These are phyloP conservation scores for Halichondria panicea DNA, from an alignment of 37 sponge, comb jelly and placozoan genomes.

Conservation along the genomic window DNA sequence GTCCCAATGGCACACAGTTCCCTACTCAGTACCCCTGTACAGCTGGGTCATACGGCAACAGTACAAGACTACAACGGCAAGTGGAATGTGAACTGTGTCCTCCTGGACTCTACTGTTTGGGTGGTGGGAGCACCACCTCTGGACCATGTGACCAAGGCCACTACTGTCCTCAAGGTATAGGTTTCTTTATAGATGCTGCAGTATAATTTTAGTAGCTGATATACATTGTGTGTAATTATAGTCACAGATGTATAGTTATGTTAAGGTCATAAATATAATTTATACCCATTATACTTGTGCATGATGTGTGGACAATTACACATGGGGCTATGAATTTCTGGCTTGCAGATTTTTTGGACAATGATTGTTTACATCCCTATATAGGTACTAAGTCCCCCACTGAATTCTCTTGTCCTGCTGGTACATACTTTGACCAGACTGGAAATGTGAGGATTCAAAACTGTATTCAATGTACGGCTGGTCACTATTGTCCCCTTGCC, in stretches of 20 bases:
- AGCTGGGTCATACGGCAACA: background rate
- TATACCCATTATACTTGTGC: no score
- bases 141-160: background rate
- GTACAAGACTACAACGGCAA: constrained; percentile 1
- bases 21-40: constrained; percentile 9
- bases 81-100: background rate
- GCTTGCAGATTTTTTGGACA: no score
- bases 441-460: constrained; percentile 6
- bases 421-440: constrained; percentile 1
- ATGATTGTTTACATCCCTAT: background rate
- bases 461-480: constrained; percentile 7
- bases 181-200: no score
- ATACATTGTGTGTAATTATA: no score
- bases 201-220: no score
- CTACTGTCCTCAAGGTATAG: constrained; percentile 8
- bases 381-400: background rate
- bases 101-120: background rate
- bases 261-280: background rate
- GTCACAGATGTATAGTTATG: background rate
- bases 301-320: no score
- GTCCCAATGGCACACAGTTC: background rate
- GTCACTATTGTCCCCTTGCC: background rate
- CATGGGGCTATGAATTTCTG: no score
- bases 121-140: background rate
- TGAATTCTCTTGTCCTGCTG: background rate